Conservation (phyloP, 2,888 invertebrate genomes). For the Cacoxenus indagator region DNA sequence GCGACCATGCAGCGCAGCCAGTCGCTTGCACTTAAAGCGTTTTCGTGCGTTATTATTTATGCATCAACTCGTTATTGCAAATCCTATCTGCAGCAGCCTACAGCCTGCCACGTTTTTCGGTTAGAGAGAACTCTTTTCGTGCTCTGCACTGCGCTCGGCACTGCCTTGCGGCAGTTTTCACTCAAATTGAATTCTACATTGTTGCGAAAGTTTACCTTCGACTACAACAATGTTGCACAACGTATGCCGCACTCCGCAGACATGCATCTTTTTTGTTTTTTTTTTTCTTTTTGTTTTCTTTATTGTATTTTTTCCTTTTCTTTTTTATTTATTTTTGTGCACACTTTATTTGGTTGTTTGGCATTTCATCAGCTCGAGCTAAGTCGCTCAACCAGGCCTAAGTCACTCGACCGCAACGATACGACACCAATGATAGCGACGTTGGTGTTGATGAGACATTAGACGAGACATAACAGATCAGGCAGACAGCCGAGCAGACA, state of each 20-base stretch:
- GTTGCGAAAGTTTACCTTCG: constrained; percentile 17
- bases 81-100: constrained; percentile 19
- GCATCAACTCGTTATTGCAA: constrained; percentile 58
- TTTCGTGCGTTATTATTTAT: constrained; percentile 64
- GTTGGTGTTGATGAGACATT: neutral
- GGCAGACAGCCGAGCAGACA: constrained; percentile 8
- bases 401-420: constrained; percentile 30
- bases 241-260: neutral
- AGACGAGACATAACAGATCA: neutral
- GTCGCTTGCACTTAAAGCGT: constrained; percentile 50
- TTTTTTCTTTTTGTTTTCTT: constrained; percentile 8
- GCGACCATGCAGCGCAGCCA: neutral
- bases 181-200: constrained; percentile 25
- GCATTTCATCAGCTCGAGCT: constrained; percentile 37
- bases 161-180: constrained; percentile 2
- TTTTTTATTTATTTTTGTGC: neutral
- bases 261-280: neutral
- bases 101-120: neutral
- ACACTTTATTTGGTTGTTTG: constrained; percentile 36
- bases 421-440: neutral
- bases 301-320: neutral
- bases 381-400: constrained; percentile 50
- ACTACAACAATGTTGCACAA: neutral
- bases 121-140: neutral
- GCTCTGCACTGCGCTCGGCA: neutral